Conservation (phyloP, 2,888 invertebrate species). For the Cephonodes hylas region DNA sequence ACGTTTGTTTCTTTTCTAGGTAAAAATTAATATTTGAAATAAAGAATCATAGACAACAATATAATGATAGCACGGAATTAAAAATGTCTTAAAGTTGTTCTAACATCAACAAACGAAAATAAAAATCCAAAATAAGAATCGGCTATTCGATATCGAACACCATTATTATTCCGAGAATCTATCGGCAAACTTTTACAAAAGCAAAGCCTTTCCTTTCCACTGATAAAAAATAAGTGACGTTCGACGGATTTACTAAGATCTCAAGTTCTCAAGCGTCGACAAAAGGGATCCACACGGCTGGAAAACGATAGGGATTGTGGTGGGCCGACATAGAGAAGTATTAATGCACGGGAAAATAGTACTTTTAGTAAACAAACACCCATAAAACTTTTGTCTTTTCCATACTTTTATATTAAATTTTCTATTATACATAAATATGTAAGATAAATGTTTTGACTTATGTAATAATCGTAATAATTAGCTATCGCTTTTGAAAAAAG, state of each 20-base stretch:
- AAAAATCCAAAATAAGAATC: background rate
- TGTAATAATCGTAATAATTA: no score
- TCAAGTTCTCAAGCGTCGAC: background rate
- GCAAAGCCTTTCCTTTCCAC: conserved; percentile 27
- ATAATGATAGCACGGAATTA: background rate
- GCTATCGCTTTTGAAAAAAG: no score
- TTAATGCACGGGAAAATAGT: no score
- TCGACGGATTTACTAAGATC: conserved; percentile 19
- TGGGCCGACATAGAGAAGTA: background rate
- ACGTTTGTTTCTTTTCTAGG: no score
- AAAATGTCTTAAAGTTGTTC: background rate
- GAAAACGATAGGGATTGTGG: background rate
- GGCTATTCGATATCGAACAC: background rate
- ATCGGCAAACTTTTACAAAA: conserved; percentile 23
- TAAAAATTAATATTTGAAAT: no score
- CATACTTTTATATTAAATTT: no score
- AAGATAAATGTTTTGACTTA: no score
- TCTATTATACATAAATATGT: no score
- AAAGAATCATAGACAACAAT: background rate
- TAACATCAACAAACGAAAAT: background rate
- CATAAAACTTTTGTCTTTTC: no score
- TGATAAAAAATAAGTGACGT: conserved; percentile 33
- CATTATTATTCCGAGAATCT: conserved; percentile 29
- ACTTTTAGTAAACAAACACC: no score
- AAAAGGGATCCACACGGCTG: conserved; percentile 4